phyloP scores from a whole-genome alignment of 2,113 vertebrate species.

The Corythaeola cristata region DNA sequence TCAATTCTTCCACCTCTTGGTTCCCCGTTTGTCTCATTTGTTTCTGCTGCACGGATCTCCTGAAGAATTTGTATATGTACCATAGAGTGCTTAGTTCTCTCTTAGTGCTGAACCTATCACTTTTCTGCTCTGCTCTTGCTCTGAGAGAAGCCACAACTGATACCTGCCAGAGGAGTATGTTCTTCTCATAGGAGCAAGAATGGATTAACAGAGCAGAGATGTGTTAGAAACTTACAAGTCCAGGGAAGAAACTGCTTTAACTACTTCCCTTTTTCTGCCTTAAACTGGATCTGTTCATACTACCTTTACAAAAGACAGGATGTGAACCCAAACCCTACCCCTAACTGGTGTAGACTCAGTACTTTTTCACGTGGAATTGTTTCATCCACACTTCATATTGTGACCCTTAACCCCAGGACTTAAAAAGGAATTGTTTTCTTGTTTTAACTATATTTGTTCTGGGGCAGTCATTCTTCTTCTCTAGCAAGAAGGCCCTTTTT shows the following conservation, averaged over 20 bases:
- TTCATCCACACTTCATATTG: background rate
- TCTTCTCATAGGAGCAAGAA: background rate
- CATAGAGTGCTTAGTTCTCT: background rate
- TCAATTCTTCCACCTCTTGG: background rate
- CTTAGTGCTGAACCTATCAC: background rate
- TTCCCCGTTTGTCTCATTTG: background rate
- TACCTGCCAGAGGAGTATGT: accelerated
- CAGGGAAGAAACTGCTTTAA: background rate
- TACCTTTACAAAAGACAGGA: background rate
- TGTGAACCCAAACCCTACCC: background rate
- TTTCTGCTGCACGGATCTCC: background rate
- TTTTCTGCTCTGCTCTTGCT: background rate
- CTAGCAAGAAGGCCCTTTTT: background rate
- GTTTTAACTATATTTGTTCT: background rate
- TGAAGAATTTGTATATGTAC: background rate
- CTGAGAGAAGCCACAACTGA: background rate
- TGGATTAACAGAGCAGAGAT: background rate
- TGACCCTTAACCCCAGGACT: background rate
- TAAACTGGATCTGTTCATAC: background rate
- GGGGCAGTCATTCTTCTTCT: background rate
- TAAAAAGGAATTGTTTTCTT: background rate
- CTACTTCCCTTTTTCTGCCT: background rate
- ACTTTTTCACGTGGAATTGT: background rate
- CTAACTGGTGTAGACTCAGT: background rate
- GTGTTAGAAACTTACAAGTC: background rate